phyloP scores from a whole-genome alignment of 2,113 vertebrate species.

The Cyprinus carpio region DNA sequence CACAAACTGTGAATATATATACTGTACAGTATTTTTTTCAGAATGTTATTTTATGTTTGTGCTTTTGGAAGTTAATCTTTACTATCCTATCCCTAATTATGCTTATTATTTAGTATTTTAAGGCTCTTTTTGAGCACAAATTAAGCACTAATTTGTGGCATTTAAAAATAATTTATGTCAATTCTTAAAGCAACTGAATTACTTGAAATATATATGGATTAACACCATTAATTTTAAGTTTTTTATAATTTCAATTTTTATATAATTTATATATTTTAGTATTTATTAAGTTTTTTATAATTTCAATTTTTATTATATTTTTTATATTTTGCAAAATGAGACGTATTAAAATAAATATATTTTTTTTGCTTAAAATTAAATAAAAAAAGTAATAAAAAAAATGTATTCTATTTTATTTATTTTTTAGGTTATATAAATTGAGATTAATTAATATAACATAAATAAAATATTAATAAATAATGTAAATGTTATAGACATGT shows the following conservation, averaged over 20 bases:
- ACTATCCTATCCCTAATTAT: not conserved
- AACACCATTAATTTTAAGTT: too few relatives aligned
- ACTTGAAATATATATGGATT: too few relatives aligned
- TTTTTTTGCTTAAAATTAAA: too few relatives aligned
- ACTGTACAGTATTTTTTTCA: too few relatives aligned
- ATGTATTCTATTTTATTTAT: too few relatives aligned
- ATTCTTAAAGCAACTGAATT: too few relatives aligned
- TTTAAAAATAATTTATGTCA: not conserved
- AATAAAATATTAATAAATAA: too few relatives aligned
- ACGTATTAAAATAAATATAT: too few relatives aligned
- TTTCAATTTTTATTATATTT: not conserved
- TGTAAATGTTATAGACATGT: not conserved
- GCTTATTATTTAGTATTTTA: not conserved
- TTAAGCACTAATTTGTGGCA: not conserved
- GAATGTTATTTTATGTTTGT: not conserved
- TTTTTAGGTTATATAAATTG: too few relatives aligned
- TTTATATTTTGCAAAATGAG: not conserved
- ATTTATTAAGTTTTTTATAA: not conserved
- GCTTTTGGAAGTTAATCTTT: not conserved
- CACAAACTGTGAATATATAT: not conserved
- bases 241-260: too few relatives aligned
- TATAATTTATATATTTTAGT: not conserved
- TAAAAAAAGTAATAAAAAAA: too few relatives aligned
- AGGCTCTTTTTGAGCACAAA: not conserved
- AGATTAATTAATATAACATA: too few relatives aligned